Evolutionary conservation across 1,140 invertebrate genomes (phyloP), one percentile per base, ranked within the genome.

Genomic region (Dinothrombium tinctorium): DNA sequence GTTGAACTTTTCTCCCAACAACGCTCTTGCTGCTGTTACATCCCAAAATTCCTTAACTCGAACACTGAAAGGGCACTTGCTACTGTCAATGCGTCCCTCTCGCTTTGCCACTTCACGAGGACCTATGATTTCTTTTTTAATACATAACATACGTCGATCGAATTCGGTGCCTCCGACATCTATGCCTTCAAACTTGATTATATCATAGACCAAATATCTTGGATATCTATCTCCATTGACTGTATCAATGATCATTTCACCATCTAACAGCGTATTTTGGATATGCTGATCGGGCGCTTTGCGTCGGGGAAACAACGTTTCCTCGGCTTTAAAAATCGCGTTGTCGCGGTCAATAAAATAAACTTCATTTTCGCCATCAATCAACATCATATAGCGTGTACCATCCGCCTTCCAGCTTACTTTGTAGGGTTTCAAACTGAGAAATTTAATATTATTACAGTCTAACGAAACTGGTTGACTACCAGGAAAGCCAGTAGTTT

Each of bases 321-420:
- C 73, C 14, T 68, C 60, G 1, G 89, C 77, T 63, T 77, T 67
- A 60, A 92, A 98, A n/a, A 89, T 73, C 50, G 74, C 75, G 58
- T 94, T 80, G 59, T 98, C 84, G 55, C 94, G 67, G 63, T 99
- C 94, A 49, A 95, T 66, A 58, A 95, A 87, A 55, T 76, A 99
- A 5, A 95, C 68, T 54, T 84, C 68, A 49, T 76, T 67, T 50
- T 72, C 65, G 12, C 69, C 74, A 53, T 83, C 71, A 40, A 98
- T 89, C 6, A 94, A 59, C 80, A 98, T 89, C 75, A 99, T 78
- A 56, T 95, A 98, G 70, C 87, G 73, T 12, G 76, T 84, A 20
- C 94, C 94, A 61, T 99, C 94, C 12, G 94, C 94, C 58, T 99
- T 99, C 92, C 92, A 98, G 0, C 87, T 96, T 3, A 98, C 90